These are phyloP conservation scores for Ondatra zibethicus DNA, from an alignment of 2,113 vertebrate species.

Conservation along the genomic window DNA sequence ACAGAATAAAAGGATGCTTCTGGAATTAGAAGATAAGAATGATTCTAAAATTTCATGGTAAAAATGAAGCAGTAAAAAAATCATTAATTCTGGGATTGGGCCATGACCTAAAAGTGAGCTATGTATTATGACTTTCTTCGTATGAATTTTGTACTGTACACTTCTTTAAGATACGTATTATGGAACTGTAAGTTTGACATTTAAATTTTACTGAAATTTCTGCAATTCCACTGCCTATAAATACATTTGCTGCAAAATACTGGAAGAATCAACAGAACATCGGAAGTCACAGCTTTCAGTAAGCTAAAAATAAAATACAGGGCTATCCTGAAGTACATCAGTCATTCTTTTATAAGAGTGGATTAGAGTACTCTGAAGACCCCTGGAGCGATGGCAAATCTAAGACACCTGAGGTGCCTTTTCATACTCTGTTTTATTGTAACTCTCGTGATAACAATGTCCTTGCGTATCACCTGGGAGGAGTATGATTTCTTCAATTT, in stretches of 20 bases:
- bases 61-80: not conserved
- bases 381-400: not conserved
- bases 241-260: not conserved
- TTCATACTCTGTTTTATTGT: not conserved
- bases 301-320: conserved; percentile 28
- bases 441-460: not conserved
- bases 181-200: not conserved
- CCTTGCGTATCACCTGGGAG: not conserved
- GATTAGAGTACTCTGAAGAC: not conserved
- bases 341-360: not conserved
- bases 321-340: not conserved
- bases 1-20: not conserved
- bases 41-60: not conserved
- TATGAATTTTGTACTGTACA: not conserved
- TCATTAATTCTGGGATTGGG: not conserved
- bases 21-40: not conserved
- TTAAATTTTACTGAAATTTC: not conserved
- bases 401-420: not conserved
- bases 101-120: not conserved
- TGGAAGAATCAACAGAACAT: conserved; percentile 28
- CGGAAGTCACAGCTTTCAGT: conserved; percentile 40
- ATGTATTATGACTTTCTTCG: not conserved
- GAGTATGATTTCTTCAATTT: not conserved
- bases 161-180: not conserved
- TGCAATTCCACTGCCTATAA: not conserved